phyloP scores from a whole-genome alignment of 2,888 invertebrate genomes.

The Megalurothrips usitatus region DNA sequence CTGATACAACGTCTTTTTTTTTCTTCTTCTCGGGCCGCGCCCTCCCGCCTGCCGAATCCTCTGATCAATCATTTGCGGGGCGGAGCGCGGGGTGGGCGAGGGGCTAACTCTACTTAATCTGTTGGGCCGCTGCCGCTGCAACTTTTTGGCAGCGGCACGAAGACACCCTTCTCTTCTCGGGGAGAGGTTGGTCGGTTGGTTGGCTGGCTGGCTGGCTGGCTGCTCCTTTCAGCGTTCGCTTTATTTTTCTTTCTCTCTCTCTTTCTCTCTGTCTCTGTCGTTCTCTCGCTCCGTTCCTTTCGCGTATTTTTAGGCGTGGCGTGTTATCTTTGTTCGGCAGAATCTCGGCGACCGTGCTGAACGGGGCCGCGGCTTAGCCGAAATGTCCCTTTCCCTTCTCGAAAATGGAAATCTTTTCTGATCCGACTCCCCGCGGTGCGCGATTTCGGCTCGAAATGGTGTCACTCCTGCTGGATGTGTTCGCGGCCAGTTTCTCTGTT shows the following conservation, averaged over 20 bases:
- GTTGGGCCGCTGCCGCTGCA: neutral
- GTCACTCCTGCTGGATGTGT: too few species aligned
- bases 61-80: neutral
- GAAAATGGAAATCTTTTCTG: too few species aligned
- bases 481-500: too few species aligned
- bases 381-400: too few species aligned
- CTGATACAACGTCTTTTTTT: neutral
- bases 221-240: neutral
- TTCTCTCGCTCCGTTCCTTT: neutral
- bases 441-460: too few species aligned
- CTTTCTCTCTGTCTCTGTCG: neutral
- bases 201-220: too few species aligned
- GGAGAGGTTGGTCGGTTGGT: too few species aligned
- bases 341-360: neutral
- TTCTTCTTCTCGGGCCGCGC: neutral
- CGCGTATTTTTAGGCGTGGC: neutral
- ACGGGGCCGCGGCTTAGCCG: too few species aligned
- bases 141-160: neutral
- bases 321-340: neutral
- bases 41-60: neutral
- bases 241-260: neutral
- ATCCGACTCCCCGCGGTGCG: too few species aligned
- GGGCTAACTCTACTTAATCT: slow-evolving; percentile 21
- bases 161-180: too few species aligned
- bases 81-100: too few species aligned